Percentiles rank a stretch among this genome's conserved stretches.
phyloP scores from a whole-genome alignment of 2,797 vertebrate species.

The Heteromormyrus szaboi region DNA sequence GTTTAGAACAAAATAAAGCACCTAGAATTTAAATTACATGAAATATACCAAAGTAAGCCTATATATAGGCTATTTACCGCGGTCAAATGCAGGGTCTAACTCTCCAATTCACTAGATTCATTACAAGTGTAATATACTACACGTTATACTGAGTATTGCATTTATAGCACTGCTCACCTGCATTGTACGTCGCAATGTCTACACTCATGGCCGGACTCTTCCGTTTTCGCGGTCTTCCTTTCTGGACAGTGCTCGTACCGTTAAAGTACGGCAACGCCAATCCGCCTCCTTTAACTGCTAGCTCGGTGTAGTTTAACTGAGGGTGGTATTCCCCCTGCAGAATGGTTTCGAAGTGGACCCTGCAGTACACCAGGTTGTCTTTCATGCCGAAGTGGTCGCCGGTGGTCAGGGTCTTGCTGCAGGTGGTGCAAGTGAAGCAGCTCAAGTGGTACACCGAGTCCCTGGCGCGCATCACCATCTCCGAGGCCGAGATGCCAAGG shows the following conservation, averaged over 20 bases:
- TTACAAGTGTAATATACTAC: background rate
- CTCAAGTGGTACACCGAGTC: conserved; percentile 98
- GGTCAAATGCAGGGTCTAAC: background rate
- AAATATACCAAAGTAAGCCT: background rate
- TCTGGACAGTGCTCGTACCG: conserved; percentile 86
- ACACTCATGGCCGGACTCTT: conserved; percentile 93
- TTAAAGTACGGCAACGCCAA: conserved; percentile 89
- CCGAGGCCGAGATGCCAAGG: conserved; percentile 96
- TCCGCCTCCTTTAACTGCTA: conserved; percentile 87
- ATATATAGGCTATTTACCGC: background rate
- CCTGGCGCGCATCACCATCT: conserved; percentile 97
- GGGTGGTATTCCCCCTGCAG: conserved; percentile 88
- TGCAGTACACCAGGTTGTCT: conserved; percentile 95
- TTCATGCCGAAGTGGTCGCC: conserved; percentile 99
- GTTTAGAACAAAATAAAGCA: background rate
- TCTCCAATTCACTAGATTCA: background rate
- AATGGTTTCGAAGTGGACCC: conserved; percentile 91
- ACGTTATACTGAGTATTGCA: background rate
- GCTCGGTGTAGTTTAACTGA: conserved; percentile 90
- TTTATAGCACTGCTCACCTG: conserved; percentile 67
- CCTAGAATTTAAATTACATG: background rate
- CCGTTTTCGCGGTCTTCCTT: conserved; percentile 88
- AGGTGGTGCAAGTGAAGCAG: conserved; percentile 96
- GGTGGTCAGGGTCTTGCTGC: conserved; percentile 94
- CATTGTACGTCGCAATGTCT: conserved; percentile 86